A percentile compares a stretch with the other conserved stretches of the same genome.
phyloP scores from a whole-genome alignment of 2,113 vertebrate species.

The Amia ocellicauda region DNA sequence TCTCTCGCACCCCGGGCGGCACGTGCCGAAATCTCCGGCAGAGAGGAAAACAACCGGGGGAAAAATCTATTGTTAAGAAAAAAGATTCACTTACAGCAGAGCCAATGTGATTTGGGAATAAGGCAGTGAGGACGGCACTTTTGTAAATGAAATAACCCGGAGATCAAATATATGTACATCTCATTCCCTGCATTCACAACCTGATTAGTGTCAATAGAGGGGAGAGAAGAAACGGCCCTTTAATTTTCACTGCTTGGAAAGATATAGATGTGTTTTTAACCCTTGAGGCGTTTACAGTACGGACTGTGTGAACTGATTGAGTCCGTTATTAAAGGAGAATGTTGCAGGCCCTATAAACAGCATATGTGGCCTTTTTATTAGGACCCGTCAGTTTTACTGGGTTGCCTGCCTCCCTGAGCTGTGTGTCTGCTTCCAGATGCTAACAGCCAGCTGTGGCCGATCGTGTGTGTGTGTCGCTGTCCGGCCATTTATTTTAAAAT shows the following conservation, averaged over 20 bases:
- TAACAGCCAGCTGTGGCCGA: too few species aligned
- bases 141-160: slow-evolving; percentile 40
- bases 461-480: too few species aligned
- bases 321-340: too few species aligned
- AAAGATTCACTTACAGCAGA: slow-evolving; percentile 24
- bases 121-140: slow-evolving; percentile 25
- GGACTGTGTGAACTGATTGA: too few species aligned
- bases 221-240: slow-evolving; percentile 28
- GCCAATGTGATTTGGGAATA: slow-evolving; percentile 24
- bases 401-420: too few species aligned
- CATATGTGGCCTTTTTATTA: slow-evolving; percentile 14
- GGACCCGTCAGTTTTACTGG: too few species aligned
- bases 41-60: background rate
- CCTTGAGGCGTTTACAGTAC: too few species aligned
- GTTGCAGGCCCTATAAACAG: slow-evolving; percentile 30
- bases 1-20: slow-evolving; percentile 6
- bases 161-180: slow-evolving; percentile 46
- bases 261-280: background rate
- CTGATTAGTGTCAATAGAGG: slow-evolving; percentile 38
- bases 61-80: slow-evolving; percentile 11
- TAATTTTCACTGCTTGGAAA: slow-evolving; percentile 29
- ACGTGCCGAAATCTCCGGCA: background rate
- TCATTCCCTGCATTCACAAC: slow-evolving; percentile 40
- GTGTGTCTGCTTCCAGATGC: too few species aligned
- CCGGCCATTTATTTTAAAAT: too few species aligned